Percentiles rank a stretch among this genome's conserved stretches.
Conservation (phyloP, 2,888 invertebrate species). For the Pantelozetes paolii region DNA sequence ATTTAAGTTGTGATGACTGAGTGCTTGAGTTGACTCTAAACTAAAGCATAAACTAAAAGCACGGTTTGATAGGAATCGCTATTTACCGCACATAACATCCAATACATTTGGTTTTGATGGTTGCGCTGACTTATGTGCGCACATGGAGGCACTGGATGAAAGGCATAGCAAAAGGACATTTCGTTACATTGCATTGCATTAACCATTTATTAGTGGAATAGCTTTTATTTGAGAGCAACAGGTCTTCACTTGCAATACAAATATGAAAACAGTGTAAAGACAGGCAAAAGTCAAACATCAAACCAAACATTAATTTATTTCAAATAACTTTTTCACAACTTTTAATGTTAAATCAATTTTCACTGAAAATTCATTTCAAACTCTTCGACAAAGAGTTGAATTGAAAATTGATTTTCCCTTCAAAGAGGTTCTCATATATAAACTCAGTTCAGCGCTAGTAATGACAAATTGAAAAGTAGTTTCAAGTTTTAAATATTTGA, state of each 20-base stretch:
- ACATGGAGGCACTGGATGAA: neutral
- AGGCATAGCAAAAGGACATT: conserved; percentile 18
- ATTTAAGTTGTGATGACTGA: neutral
- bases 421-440: too few relatives aligned
- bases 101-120: neutral
- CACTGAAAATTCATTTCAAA: too few relatives aligned
- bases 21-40: neutral
- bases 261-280: neutral
- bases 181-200: conserved; percentile 3
- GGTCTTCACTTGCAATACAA: conserved; percentile 8
- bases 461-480: too few relatives aligned
- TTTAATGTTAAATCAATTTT: too few relatives aligned
- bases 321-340: neutral
- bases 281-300: conserved; percentile 1
- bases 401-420: too few relatives aligned
- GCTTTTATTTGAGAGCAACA: conserved; percentile 18
- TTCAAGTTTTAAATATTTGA: too few relatives aligned
- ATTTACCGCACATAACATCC: conserved; percentile 11
- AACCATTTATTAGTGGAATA: conserved; percentile 1
- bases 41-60: conserved; percentile 16
- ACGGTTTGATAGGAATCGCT: conserved; percentile 16
- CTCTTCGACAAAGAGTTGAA: too few relatives aligned
- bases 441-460: too few relatives aligned
- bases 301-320: neutral
- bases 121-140: neutral